Base-by-base conservation (phyloP, 2,113 vertebrate genomes). In the Scortum barcoo region DNA sequence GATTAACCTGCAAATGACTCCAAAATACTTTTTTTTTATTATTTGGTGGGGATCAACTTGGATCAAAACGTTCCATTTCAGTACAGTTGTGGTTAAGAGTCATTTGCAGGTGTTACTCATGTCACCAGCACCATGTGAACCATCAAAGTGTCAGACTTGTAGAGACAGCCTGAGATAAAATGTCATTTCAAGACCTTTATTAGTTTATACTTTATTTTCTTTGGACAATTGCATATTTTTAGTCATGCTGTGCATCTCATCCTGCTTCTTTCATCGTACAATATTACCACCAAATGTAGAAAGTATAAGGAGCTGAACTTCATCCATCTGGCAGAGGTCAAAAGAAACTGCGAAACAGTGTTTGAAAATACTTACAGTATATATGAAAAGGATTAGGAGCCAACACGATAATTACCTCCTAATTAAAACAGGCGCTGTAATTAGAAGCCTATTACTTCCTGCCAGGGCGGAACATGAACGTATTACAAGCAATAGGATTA, bases 351-450 rank as follows among this genome's bases (percentile, higher is more conserved):
- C 14, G 30, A 63, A 53, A 38, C 26, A 19, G 50, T n/a, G 51
- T 54, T 36, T 46, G 10, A 61, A 69, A 61, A 24, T 9, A 36
- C 1, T 20, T n/a, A n/a, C n/a, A n/a, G n/a, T n/a, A n/a, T n/a
- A 14, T 51, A 38, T 67, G 36, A 42, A 9, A 33, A 50, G 26
- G 57, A 65, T 74, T 63, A 44, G 68, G 71, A 48, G 6, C 58
- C 51, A 78, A 58, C 36, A 51, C 19, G 33, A 44, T 58, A 28
- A 73, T 77, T 72, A 30, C 7, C 26, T 66, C 76, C 65, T 40
- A 78, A 74, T 75, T 54, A 72, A 80, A 87, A 75, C 20, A 54
- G 22, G 38, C 50, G 46, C 24, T 57, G 26, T 51, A 40, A 77
- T 72, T 40, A 72, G 17, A 50, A 50, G 48, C 56, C 22, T 26